Conservation (phyloP, 2,113 vertebrate species). For the Chaetodon trifascialis region DNA sequence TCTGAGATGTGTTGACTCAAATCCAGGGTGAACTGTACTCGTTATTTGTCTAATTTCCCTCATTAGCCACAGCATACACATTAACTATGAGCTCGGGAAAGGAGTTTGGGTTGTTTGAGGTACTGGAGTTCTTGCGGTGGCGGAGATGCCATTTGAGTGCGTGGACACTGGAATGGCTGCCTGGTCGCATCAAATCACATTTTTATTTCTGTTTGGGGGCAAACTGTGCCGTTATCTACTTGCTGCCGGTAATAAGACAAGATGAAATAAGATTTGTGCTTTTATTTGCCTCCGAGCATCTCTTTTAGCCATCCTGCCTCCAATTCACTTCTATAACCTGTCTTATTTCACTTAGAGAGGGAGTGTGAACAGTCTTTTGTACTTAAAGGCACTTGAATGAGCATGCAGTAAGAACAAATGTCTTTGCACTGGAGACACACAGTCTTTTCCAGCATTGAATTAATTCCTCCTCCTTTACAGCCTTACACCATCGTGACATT, state of each 20-base stretch:
- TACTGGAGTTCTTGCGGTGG: constrained; percentile 28
- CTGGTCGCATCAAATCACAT: constrained; percentile 63
- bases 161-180: constrained; percentile 52
- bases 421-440: not conserved
- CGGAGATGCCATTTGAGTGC: constrained; percentile 44
- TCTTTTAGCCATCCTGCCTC: constrained; percentile 56
- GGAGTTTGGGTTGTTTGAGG: constrained; percentile 39
- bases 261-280: constrained; percentile 62
- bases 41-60: constrained; percentile 69
- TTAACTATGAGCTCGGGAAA: constrained; percentile 44
- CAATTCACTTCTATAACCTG: constrained; percentile 50
- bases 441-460: constrained; percentile 21
- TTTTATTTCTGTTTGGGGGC: constrained; percentile 46
- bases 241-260: constrained; percentile 63
- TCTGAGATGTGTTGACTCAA: constrained; percentile 64
- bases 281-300: constrained; percentile 59
- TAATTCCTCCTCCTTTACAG: constrained; percentile 28
- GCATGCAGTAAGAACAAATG: constrained; percentile 39
- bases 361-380: constrained; percentile 38
- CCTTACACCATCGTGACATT: constrained; percentile 60
- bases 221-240: constrained; percentile 30
- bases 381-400: constrained; percentile 58
- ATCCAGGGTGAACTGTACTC: constrained; percentile 53
- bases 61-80: constrained; percentile 55
- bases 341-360: constrained; percentile 44